Evolutionary conservation across 2,888 invertebrate genomes (phyloP), one percentile per base, ranked within the genome.

Genomic region (Dioctria linearis): DNA sequence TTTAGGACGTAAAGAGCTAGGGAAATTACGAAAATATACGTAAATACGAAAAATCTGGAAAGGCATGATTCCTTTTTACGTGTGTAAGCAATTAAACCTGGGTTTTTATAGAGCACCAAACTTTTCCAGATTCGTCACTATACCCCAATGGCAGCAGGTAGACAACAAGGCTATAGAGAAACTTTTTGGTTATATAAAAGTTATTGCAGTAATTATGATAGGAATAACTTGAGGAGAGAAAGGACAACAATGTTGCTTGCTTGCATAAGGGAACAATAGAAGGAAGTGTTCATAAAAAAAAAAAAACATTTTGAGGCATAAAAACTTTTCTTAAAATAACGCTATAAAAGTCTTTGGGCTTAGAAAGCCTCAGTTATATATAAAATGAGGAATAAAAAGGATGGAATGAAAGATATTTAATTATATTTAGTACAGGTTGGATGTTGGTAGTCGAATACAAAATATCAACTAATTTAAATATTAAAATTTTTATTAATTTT

Each of bases 171-270:
- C 25, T 25, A 25, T 51, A n/a, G 11, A n/a, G 11, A 11, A 54
- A 54, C 6, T 8, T 54, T 54, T 54, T n/a, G 54, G 11, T 54
- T 11, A 67, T 2, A 25, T 67, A 69, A 69, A 69, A 51, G 25
- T 69, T 69, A 69, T 69, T 37, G 51, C 51, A n/a, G 69, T 69
- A 69, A 69, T 51, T 69, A 69, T 54, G 54, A 54, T 11, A 25
- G 54, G 11, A 54, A 11, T 11, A n/a, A 8, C 11, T 4, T 51
- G 69, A 69, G 11, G 2, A 11, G 25, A 25, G 25, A 25, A 25
- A 25, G 37, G 69, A 37, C 8, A 13, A 67, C 13, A n/a, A 46
- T 25, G 39, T 37, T 51, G 37, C 51, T 37, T 51, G 37, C 51
- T 37, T 69, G 11, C 39, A 49, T 54, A 11, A 25, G 43, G 67